A percentile compares a stretch with the other conserved stretches of the same genome.
Evolutionary conservation across 2,113 vertebrate species (phyloP).

Genomic region (Aspiorhynchus laticeps): DNA sequence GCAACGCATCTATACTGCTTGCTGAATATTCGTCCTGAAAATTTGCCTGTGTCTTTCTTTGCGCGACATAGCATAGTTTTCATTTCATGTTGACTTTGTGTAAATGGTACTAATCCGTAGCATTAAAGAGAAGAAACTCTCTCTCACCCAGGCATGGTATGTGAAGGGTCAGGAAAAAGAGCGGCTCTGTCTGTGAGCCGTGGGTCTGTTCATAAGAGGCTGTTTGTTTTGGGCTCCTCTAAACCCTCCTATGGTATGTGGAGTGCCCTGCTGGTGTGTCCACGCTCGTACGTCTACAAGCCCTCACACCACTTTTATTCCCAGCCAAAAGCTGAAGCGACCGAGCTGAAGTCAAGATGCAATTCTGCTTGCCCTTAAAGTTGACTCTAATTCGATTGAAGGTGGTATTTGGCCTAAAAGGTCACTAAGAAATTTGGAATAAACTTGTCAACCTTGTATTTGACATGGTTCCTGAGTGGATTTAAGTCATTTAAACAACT

Average conservation of each 20-base stretch:
- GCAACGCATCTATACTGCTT: background rate
- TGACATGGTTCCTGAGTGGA: constrained; percentile 6
- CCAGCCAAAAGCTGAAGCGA: background rate
- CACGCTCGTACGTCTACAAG: background rate
- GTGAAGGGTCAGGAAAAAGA: constrained; percentile 12
- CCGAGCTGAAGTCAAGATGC: background rate
- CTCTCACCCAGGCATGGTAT: background rate
- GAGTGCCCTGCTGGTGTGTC: constrained; percentile 10
- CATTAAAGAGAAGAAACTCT: background rate
- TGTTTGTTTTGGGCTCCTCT: constrained; percentile 53
- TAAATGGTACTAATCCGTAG: background rate
- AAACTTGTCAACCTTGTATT: constrained; percentile 31
- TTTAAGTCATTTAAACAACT: background rate
- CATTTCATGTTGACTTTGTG: background rate
- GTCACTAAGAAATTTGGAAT: constrained; percentile 39
- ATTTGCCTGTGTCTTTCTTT: background rate
- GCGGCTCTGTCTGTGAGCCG: constrained; percentile 8
- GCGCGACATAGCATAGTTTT: background rate
- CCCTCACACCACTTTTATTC: background rate
- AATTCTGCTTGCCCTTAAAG: background rate
- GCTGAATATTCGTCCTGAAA: background rate
- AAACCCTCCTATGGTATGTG: constrained; percentile 23
- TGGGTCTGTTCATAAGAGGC: constrained; percentile 38
- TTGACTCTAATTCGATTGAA: background rate
- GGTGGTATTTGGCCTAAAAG: background rate